Percentiles rank a stretch among this genome's conserved stretches.
Evolutionary conservation across 2,113 vertebrate genomes (phyloP).

Genomic region (Cheilinus undulatus): DNA sequence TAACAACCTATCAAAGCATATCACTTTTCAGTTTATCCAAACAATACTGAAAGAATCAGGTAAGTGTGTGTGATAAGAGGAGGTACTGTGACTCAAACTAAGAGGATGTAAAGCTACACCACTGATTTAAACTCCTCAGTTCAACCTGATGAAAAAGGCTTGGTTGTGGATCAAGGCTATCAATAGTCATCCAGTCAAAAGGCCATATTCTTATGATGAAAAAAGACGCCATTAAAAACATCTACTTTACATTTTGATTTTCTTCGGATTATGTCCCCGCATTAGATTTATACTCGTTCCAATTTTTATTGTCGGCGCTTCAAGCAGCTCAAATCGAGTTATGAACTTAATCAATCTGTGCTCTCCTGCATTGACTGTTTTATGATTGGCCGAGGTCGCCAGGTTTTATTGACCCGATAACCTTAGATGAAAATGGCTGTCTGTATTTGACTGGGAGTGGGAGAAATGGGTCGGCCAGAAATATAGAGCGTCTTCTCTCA

Average conservation of each 20-base stretch:
- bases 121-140: constrained; percentile 7
- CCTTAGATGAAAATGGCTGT: constrained; percentile 75
- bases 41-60: constrained; percentile 18
- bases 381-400: constrained; percentile 81
- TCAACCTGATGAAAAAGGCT: constrained; percentile 31
- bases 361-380: constrained; percentile 73
- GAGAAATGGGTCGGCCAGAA: constrained; percentile 51
- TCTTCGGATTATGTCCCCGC: constrained; percentile 70
- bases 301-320: constrained; percentile 74
- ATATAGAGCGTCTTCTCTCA: constrained; percentile 53
- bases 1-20: constrained; percentile 38
- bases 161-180: constrained; percentile 47
- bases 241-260: constrained; percentile 80
- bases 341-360: constrained; percentile 81
- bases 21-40: constrained; percentile 26
- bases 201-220: constrained; percentile 66
- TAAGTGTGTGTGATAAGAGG: constrained; percentile 23
- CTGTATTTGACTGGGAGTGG: constrained; percentile 53
- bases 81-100: constrained; percentile 12
- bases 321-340: constrained; percentile 77
- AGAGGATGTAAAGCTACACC: constrained; percentile 27
- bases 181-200: constrained; percentile 67
- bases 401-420: constrained; percentile 82
- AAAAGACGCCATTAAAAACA: constrained; percentile 75
- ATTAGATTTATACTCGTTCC: constrained; percentile 78